Evolutionary conservation across 2,888 invertebrate species (phyloP).

Genomic region (Plebejus melissa): DNA sequence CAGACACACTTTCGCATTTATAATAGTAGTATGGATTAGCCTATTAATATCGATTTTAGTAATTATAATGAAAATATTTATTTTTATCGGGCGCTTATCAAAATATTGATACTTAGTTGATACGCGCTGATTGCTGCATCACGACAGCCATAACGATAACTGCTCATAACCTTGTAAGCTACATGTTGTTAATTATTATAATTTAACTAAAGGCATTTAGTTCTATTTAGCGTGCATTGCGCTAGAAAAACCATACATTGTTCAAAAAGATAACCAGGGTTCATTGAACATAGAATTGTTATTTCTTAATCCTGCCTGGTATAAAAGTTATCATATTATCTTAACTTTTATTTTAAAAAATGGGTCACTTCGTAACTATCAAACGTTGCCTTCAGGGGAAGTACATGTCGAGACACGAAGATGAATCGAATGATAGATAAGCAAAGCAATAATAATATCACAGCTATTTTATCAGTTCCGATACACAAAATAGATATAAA

Average conservation of each 20-base stretch:
- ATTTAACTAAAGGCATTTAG: too few species aligned
- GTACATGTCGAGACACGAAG: neutral
- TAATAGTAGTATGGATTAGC: too few species aligned
- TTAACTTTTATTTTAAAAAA: neutral
- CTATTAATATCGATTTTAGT: neutral
- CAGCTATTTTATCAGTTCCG: neutral
- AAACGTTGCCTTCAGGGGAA: neutral
- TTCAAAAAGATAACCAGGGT: neutral
- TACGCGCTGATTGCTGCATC: neutral
- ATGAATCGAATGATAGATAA: neutral
- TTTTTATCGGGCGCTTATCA: too few species aligned
- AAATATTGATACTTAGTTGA: too few species aligned
- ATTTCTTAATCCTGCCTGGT: neutral
- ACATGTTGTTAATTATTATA: too few species aligned
- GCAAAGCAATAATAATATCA: neutral
- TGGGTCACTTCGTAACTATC: neutral
- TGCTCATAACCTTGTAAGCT: too few species aligned
- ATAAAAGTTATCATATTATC: neutral
- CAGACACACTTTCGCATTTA: too few species aligned
- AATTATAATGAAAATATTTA: neutral
- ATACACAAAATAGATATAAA: neutral
- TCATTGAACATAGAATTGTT: neutral
- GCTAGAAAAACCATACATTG: too few species aligned
- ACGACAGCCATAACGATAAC: neutral
- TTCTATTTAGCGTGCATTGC: too few species aligned